These are phyloP conservation scores for Cosmia trapezina DNA, from an alignment of 2,888 invertebrate species.

Conservation along the genomic window DNA sequence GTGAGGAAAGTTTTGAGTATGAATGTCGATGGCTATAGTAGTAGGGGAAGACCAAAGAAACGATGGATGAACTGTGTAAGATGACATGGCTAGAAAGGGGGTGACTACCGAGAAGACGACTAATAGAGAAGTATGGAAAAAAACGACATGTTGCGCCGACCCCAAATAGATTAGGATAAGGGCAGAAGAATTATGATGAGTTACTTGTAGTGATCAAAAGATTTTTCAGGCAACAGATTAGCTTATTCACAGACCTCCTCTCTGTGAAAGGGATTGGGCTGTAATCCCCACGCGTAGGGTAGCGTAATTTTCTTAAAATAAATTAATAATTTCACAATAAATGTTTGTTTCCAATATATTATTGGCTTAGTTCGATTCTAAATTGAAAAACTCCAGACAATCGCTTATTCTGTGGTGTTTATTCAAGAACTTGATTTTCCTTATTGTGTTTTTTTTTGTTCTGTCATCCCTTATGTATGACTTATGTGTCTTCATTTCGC, in stretches of 20 bases:
- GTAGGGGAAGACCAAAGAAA: no score
- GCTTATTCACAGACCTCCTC: not conserved
- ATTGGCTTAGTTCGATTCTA: conserved; percentile 7
- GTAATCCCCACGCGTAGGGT: no score
- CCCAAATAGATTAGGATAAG: no score
- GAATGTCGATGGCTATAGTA: no score
- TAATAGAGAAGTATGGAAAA: no score
- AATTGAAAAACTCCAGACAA: conserved; percentile 5
- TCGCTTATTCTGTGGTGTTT: conserved; percentile 36
- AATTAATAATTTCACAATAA: not conserved
- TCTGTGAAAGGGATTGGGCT: not conserved
- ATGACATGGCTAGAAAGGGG: no score
- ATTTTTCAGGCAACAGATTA: no score
- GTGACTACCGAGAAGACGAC: no score
- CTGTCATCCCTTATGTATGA: conserved; percentile 2
- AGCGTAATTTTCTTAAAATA: not conserved
- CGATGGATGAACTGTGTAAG: no score
- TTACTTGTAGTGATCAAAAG: not conserved
- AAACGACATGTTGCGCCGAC: no score
- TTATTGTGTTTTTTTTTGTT: conserved; percentile 24
- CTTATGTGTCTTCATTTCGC: conserved; percentile 34
- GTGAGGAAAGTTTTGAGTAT: no score
- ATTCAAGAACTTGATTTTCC: conserved; percentile 36
- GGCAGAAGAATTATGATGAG: no score
- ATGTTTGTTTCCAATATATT: not conserved